A percentile compares a stretch with the other conserved stretches of the same genome.
These are phyloP conservation scores for Tadarida brasiliensis DNA, from an alignment of 2,797 vertebrate genomes.

Conservation along the genomic window DNA sequence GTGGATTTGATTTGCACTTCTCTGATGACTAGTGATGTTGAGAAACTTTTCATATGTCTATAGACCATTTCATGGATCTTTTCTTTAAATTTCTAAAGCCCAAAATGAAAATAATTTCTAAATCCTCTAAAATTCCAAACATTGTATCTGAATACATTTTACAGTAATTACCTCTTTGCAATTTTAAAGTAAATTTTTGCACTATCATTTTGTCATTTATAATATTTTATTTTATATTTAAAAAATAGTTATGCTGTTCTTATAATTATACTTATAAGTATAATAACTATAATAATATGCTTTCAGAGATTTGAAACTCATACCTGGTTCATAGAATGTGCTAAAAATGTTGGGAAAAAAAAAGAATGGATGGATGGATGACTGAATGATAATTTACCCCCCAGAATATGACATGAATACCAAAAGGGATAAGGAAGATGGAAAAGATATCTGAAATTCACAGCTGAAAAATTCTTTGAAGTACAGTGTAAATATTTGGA, in stretches of 20 bases:
- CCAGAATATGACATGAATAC: not conserved
- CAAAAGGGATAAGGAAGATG: not conserved
- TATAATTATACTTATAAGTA: not conserved
- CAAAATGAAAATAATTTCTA: constrained; percentile 32
- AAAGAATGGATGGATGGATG: not conserved
- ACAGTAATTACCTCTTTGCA: not conserved
- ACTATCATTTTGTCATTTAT: not conserved
- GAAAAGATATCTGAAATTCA: not conserved
- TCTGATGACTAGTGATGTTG: no score
- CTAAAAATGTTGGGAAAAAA: not conserved
- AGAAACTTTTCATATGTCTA: no score
- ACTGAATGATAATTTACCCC: not conserved
- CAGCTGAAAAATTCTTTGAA: not conserved
- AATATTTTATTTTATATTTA: not conserved
- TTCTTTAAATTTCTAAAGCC: not conserved
- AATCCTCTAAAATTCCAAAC: not conserved
- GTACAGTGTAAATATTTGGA: not conserved
- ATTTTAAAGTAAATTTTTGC: not conserved
- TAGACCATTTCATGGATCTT: not conserved
- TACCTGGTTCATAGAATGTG: not conserved
- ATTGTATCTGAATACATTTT: constrained; percentile 1
- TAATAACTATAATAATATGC: not conserved
- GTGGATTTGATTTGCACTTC: no score
- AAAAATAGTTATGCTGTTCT: not conserved
- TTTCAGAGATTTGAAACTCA: not conserved